These are phyloP conservation scores for Coelogynopora nodosa DNA, from an alignment of 2,888 invertebrate species.

Conservation along the genomic window DNA sequence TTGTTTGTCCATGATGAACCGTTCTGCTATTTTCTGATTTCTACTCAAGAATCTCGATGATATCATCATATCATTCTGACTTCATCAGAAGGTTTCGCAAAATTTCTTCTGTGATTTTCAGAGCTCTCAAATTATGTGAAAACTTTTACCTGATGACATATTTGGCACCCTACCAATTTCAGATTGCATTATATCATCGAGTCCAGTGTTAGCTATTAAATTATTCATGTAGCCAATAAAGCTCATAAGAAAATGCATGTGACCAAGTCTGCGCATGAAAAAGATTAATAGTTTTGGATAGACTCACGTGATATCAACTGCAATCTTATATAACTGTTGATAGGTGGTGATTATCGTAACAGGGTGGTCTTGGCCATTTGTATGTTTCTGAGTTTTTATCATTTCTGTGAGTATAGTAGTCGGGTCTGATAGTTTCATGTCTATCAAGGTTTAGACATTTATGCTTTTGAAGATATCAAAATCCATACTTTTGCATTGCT, in stretches of 20 bases:
- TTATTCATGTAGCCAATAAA: neutral
- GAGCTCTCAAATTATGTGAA: neutral
- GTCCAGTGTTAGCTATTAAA: neutral
- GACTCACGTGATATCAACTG: neutral
- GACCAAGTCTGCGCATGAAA: neutral
- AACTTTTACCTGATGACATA: neutral
- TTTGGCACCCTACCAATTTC: neutral
- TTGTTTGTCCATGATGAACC: too few relatives aligned
- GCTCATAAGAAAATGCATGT: neutral
- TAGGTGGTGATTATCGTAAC: neutral
- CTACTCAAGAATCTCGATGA: too few relatives aligned
- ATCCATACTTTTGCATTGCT: too few relatives aligned
- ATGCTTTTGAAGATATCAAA: too few relatives aligned
- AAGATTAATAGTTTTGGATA: neutral
- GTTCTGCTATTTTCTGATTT: too few relatives aligned
- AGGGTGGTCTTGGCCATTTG: too few relatives aligned
- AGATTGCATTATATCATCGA: neutral
- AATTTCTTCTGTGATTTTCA: neutral
- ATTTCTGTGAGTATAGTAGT: too few relatives aligned
- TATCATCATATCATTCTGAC: too few relatives aligned
- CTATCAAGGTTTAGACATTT: too few relatives aligned
- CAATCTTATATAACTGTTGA: neutral
- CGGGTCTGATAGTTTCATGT: too few relatives aligned
- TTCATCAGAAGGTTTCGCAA: neutral
- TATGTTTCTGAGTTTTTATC: too few relatives aligned